Evolutionary conservation across 2,797 vertebrate genomes (phyloP), one percentile per base, ranked within the genome.

Genomic region (Simalia tracyae): DNA sequence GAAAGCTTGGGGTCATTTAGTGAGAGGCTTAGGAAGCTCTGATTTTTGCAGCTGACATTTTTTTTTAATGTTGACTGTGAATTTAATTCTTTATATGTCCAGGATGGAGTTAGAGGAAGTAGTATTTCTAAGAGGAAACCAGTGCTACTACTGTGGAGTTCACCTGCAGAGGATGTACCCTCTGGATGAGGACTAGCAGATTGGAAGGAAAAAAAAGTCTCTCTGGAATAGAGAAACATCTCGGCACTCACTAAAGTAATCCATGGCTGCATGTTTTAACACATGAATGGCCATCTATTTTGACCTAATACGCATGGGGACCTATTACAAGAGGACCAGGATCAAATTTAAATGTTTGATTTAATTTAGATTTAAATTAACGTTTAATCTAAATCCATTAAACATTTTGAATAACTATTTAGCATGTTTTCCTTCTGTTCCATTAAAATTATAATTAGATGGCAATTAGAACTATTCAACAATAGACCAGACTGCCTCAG

Each of bases 111-210:
- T 84, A 60, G 63, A 86, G 89, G 88, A 84, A 60, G 6, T 46
- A 89, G 12, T 87, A 63, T 91, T 91, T 89, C 64, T 61, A n/a
- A 63, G 84, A 93, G 15, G 54, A 56, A 88, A 46, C 42, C 66
- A 36, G 15, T 56, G 5, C 15, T 15, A 64, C 50, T 64, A 12
- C 64, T 31, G 54, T 68, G 68, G 86, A 63, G 28, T 86, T 81
- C 54, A 61, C 42, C 19, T 4, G 61, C 24, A 36, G 19, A 46
- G 46, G 22, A 61, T n/a, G 68, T 28, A 28, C 22, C 54, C 42
- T 36, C 46, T 60, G 84, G 42, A 46, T n/a, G 24, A 36, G 36
- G 66, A 46, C 22, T 19, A 5, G 26, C 10, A 15, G 36, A 90
- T 57, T 17, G 5, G 17, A 66, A 61, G 46, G 15, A 26, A 2